Evolutionary conservation across 2,888 invertebrate species (phyloP), one percentile per base, ranked within the genome.

Genomic region (Synergus itoensis): DNA sequence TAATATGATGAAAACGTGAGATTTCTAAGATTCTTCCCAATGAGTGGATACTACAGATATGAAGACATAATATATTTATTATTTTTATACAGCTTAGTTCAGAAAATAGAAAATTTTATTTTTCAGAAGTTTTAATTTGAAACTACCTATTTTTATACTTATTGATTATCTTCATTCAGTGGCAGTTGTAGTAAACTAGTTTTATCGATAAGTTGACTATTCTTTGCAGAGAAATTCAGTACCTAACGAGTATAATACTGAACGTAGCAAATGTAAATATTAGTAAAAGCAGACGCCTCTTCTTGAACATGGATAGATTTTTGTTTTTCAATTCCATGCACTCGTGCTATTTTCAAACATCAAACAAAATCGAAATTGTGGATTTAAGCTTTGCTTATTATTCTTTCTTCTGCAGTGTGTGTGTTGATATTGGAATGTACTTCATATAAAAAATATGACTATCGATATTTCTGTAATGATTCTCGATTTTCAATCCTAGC

Each of bases 11-110:
- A 12, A 28, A 60, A 60, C 21, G 53, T 53, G 53, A 53, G 53
- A 73, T 73, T 28, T 53, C 28, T n/a, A 53, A 73, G 53, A 73
- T 73, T 73, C 73, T 21, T 40, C 36, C 16, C 16, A 28, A 45
- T 36, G 36, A 45, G 21, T 60, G 36, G 11, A 67, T 43, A 21
- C 1, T 11, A n/a, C 4, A 28, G 36, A 28, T 28, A 14, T 53
- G 5, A 53, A n/a, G 1, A 9, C 48, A 36, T 16, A n/a, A 28
- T 53, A 53, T 53, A 53, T 45, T 43, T 69, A 21, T 21, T 16
- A 69, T 28, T 48, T 62, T 28, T 62, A 62, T 62, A n/a, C 14
- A 1, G 12, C 8, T 63, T 18, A 18, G 8, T 53, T 53, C 53
- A 53, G 8, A 18, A 18, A 53, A 1, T 7, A 53, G 53, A 45